Base-by-base conservation (phyloP, 1,140 invertebrate genomes). In the Formica exsecta region DNA sequence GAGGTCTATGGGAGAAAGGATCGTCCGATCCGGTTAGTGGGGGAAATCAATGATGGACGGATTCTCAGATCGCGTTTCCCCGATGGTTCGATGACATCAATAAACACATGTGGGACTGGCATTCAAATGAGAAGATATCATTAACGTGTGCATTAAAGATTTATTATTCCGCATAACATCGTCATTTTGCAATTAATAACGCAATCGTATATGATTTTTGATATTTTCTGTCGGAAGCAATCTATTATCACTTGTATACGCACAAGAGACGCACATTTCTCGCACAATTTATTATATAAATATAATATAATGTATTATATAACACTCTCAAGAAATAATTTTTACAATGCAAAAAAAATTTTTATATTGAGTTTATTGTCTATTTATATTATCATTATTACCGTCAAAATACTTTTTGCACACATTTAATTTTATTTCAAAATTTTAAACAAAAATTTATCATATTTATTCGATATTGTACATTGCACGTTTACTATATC, bases 21-120 rank as follows among this genome's bases (percentile, higher is more conserved):
- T 89, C 87, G 86, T 84, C 59, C 90, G 38, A 85, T 66, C 85
- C 64, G n/a, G 13, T 54, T 36, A 80, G 85, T 86, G 90, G 88
- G 91, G 90, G 89, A 85, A 84, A 83, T 64, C 91, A 91, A 90
- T 93, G 92, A 94, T 94, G 93, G 93, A 94, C 93, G 93, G 90
- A 92, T 88, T 92, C 88, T 71, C 44, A 32, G 85, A 88, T 90
- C 71, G 86, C 71, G 86, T 89, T 79, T 87, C 75, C 74, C 74
- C 90, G 85, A 93, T 91, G 91, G 86, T 91, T 87, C 87, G 80
- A 59, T 88, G 86, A 64, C 86, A 83, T 91, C 88, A 87, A 92
- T 92, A 92, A 92, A 74, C 71, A 84, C 65, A 65, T 29, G 62
- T 85, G 85, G 75, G 87, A 92, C 77, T 87, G 87, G 87, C 74